A percentile compares a stretch with the other conserved stretches of the same genome.
phyloP scores from a whole-genome alignment of 2,797 vertebrate genomes.

The Paedocypris micromegethes region DNA sequence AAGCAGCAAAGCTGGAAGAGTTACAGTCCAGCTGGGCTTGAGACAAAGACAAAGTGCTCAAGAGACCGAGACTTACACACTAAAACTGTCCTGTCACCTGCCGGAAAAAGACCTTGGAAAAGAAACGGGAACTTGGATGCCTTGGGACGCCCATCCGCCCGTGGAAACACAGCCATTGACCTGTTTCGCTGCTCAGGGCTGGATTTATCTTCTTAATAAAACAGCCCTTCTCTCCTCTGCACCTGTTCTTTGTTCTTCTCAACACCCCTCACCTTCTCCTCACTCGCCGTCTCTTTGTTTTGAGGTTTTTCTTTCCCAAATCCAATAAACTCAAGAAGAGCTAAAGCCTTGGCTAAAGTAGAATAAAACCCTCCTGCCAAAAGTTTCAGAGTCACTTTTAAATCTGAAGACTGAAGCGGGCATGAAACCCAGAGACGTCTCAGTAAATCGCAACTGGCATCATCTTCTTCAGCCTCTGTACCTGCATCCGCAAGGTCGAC shows the following conservation, averaged over 20 bases:
- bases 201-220: constrained; percentile 16
- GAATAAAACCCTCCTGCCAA: constrained; percentile 2
- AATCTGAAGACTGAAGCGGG: constrained; percentile 7
- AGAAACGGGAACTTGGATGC: neutral
- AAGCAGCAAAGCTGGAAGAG: neutral
- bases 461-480: too few relatives aligned
- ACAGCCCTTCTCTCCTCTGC: neutral
- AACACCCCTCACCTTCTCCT: constrained; percentile 16
- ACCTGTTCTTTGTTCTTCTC: constrained; percentile 2
- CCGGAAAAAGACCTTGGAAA: neutral
- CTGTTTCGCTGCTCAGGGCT: neutral
- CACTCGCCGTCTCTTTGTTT: constrained; percentile 18
- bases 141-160: neutral
- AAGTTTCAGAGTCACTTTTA: constrained; percentile 7
- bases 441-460: too few relatives aligned
- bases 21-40: neutral
- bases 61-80: neutral
- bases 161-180: constrained; percentile 5
- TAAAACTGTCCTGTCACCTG: constrained; percentile 15
- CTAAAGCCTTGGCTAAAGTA: constrained; percentile 14
- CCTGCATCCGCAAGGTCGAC: constrained; percentile 18
- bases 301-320: constrained; percentile 8
- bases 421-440: neutral
- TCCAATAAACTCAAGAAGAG: neutral
- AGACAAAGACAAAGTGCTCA: constrained; percentile 16